Evolutionary conservation across 1,140 invertebrate genomes (phyloP).

Genomic region (Drosophila carrolli): DNA sequence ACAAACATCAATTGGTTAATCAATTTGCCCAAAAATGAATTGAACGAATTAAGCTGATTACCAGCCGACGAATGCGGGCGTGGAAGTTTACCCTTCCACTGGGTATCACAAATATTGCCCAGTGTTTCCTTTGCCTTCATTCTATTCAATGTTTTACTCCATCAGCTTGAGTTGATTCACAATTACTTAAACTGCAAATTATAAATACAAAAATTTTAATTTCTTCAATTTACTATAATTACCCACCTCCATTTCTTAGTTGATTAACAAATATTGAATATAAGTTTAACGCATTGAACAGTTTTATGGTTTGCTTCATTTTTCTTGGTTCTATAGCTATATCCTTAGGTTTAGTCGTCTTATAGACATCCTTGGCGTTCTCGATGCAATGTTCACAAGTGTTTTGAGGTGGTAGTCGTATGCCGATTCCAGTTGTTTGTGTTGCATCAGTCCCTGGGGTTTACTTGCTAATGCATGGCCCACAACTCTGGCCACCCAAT

Average conservation of each 20-base stretch:
- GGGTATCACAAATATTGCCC: conserved; percentile 8
- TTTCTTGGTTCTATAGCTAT: too few relatives aligned
- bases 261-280: too few relatives aligned
- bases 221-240: too few relatives aligned
- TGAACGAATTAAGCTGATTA: conserved; percentile 50
- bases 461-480: conserved; percentile 37
- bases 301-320: too few relatives aligned
- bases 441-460: neutral
- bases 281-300: too few relatives aligned
- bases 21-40: conserved; percentile 47
- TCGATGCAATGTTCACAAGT: too few relatives aligned
- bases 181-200: too few relatives aligned
- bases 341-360: neutral
- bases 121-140: neutral
- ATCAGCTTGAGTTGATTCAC: too few relatives aligned
- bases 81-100: conserved; percentile 16
- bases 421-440: neutral
- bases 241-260: too few relatives aligned
- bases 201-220: too few relatives aligned
- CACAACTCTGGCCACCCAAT: conserved; percentile 1
- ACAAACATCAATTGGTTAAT: conserved; percentile 42
- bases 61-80: conserved; percentile 32
- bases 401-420: neutral
- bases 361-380: neutral
- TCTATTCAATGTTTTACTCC: neutral